Evolutionary conservation across 2,113 vertebrate genomes (phyloP), one percentile per base, ranked within the genome.

Genomic region (Anguilla japonica): DNA sequence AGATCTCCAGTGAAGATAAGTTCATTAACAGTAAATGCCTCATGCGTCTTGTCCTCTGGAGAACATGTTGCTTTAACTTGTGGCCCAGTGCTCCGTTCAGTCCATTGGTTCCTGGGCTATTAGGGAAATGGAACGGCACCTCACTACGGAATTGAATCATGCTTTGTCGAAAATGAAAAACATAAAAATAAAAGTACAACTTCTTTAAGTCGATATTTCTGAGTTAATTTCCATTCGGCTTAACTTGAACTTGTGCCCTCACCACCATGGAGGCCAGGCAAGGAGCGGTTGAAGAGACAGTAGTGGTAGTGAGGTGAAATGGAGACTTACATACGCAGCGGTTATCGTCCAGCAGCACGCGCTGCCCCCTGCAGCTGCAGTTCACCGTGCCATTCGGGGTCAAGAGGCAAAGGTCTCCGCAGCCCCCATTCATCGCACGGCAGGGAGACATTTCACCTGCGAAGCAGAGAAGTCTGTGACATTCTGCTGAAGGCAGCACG

Each of bases 271-370:
- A 5, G 41, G 41, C 11, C 83, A 84, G 63, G 63, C 29, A 22
- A 40, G 11, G 57, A 75, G 71, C 5, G 29, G 34, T 13, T 39
- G 41, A 84, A 79, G 57, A 67, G 16, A 34, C 34, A 34, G 34
- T 34, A 34, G 34, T 34, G 34, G 41, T 9, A 0, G 39, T 20
- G 29, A 81, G 50, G 43, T 26, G n/a, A 75, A 82, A 34, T 34
- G 29, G 84, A 93, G 96, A 97, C 97, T 97, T 97, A 98, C 97
- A 95, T 95, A 97, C 96, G 96, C 97, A 98, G 96, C 96, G 96
- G 95, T 97, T 97, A 93, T 96, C 95, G 93, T 96, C 95, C 93
- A 96, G 88, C 85, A 97, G 91, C 87, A 96, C 87, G 87, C 96
- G 93, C 79, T 97, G 96, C 83, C 97, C 97, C 84, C 97, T 91